Conservation (phyloP, 2,797 vertebrate genomes). For the Sitta carolinensis region DNA sequence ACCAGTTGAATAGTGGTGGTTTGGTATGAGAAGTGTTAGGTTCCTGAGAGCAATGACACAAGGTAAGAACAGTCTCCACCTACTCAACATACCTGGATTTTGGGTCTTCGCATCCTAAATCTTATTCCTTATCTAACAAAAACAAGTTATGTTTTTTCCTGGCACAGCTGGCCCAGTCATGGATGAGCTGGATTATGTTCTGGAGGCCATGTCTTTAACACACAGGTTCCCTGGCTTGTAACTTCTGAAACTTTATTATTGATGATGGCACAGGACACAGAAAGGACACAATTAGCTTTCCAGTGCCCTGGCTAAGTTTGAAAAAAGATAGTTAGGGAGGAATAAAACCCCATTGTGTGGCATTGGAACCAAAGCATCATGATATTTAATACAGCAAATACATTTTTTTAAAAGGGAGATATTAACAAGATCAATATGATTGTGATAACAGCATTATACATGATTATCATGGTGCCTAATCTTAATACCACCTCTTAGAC, state of each 20-base stretch:
- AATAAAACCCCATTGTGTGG: background rate
- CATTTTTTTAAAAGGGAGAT: background rate
- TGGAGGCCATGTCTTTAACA: background rate
- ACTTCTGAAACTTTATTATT: background rate
- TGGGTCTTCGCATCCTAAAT: background rate
- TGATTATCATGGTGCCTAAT: background rate
- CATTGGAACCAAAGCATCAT: background rate
- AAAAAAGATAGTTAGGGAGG: background rate
- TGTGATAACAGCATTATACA: background rate
- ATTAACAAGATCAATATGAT: background rate
- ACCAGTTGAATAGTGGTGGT: background rate
- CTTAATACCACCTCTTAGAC: background rate
- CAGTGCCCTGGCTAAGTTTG: background rate
- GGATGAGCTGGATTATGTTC: background rate
- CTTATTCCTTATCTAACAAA: conserved; percentile 24
- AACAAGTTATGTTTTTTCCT: background rate
- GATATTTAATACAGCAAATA: background rate
- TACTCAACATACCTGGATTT: conserved; percentile 7
- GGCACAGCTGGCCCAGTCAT: background rate
- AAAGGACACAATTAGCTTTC: background rate
- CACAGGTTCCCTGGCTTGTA: background rate
- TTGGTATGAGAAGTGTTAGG: background rate
- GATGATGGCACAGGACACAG: background rate
- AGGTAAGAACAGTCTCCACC: background rate
- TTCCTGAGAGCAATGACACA: background rate